Conservation (phyloP, 37 sponge, comb jelly and placozoan species). For the Petrosia ficiformis region DNA sequence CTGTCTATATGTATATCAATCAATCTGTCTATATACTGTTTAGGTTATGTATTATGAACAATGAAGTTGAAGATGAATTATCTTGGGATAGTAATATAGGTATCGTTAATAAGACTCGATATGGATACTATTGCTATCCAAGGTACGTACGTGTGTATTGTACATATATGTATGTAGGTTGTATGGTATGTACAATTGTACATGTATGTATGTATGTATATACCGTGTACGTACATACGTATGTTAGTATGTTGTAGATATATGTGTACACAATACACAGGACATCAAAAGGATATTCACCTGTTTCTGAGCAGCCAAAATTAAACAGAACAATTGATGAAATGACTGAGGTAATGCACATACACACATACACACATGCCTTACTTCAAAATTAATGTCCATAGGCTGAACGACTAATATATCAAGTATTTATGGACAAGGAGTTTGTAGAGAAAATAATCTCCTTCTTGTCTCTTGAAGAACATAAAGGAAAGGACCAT, state of each 20-base stretch:
- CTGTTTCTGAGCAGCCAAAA: constrained; percentile 45
- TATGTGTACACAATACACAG: too few species aligned
- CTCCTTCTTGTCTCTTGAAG: constrained; percentile 72
- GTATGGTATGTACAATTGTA: too few species aligned
- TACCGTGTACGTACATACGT: too few species aligned
- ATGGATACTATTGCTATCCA: constrained; percentile 81
- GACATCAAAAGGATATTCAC: constrained; percentile 32
- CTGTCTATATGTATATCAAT: too few species aligned
- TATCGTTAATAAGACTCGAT: constrained; percentile 79
- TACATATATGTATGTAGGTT: too few species aligned
- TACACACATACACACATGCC: not conserved
- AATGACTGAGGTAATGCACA: constrained; percentile 24
- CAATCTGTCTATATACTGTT: not conserved
- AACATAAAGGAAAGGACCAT: constrained; percentile 64
- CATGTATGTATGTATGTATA: too few species aligned
- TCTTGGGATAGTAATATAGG: constrained; percentile 47
- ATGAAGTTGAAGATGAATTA: constrained; percentile 19
- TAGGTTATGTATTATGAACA: not conserved
- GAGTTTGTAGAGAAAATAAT: constrained; percentile 74
- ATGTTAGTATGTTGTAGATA: too few species aligned
- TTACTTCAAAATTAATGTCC: not conserved
- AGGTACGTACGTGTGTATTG: too few species aligned
- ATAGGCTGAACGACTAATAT: constrained; percentile 55
- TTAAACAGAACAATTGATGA: constrained; percentile 32
- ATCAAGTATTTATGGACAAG: constrained; percentile 51